Percentiles rank a stretch among this genome's conserved stretches.
Evolutionary conservation across 53 echinoderm and acorn worm genomes (phyloP).

Genomic region (Temnopleurus reevesii): DNA sequence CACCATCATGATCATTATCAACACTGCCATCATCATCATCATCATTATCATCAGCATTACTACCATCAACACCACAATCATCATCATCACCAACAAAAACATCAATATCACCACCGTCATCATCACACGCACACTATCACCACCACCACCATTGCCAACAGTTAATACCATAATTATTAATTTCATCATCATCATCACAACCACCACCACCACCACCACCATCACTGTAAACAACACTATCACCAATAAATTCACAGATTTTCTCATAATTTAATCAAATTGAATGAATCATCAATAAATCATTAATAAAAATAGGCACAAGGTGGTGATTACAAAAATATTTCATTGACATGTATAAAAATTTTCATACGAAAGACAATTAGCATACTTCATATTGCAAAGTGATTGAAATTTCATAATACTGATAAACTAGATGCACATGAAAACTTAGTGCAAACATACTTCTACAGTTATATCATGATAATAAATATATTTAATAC

Average conservation of each 20-base stretch:
- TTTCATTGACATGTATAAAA: conserved; percentile 11
- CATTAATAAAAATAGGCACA: neutral
- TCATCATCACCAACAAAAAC: too few species aligned
- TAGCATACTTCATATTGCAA: neutral
- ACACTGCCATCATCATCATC: neutral
- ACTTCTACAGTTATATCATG: neutral
- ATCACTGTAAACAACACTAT: neutral
- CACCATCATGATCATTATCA: neutral
- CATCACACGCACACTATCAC: too few species aligned
- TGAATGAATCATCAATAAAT: neutral
- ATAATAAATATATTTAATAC: neutral
- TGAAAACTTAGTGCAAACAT: neutral
- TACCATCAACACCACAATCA: too few species aligned
- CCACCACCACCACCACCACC: too few species aligned
- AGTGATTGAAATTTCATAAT: neutral
- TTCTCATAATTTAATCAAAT: too few species aligned
- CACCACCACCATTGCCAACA: too few species aligned
- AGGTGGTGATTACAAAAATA: neutral
- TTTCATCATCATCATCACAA: too few species aligned
- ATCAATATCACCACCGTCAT: neutral
- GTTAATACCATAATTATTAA: too few species aligned
- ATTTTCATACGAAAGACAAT: conserved; percentile 1
- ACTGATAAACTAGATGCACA: neutral
- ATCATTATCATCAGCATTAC: too few species aligned
- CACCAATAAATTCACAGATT: neutral